These are phyloP conservation scores for Emydocephalus ijimae DNA, from an alignment of 2,113 vertebrate genomes.

Conservation along the genomic window DNA sequence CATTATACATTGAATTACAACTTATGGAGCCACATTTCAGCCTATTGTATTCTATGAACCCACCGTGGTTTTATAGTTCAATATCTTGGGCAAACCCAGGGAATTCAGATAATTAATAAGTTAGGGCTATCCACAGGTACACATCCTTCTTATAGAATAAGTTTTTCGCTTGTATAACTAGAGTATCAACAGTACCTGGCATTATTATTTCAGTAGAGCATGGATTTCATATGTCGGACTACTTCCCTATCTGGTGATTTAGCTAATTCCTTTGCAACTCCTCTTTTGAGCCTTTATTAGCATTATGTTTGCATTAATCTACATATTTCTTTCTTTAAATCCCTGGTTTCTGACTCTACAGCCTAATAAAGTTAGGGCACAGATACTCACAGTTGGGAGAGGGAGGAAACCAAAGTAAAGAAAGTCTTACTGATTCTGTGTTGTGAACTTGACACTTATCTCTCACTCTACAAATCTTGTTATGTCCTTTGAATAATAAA, in stretches of 20 bases:
- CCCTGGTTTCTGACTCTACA: background rate
- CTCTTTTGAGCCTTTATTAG: background rate
- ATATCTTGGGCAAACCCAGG: background rate
- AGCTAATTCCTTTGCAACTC: background rate
- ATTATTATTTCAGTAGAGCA: background rate
- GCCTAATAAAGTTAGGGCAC: background rate
- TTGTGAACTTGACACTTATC: background rate
- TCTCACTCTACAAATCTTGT: background rate
- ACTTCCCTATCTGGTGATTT: background rate
- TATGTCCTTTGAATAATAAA: constrained; percentile 2
- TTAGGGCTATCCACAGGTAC: background rate
- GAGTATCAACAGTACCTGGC: background rate
- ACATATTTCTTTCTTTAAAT: background rate
- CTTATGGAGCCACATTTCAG: background rate
- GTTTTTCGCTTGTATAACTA: background rate
- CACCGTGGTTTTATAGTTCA: background rate
- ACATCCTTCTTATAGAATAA: background rate
- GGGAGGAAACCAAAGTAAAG: background rate
- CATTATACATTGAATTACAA: background rate
- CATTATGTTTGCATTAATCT: background rate
- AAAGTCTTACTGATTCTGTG: background rate
- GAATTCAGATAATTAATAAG: background rate
- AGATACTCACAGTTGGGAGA: background rate
- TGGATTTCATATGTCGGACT: background rate
- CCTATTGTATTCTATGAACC: background rate